phyloP scores from a whole-genome alignment of 2,797 vertebrate species.

The Typhlichthys subterraneus region DNA sequence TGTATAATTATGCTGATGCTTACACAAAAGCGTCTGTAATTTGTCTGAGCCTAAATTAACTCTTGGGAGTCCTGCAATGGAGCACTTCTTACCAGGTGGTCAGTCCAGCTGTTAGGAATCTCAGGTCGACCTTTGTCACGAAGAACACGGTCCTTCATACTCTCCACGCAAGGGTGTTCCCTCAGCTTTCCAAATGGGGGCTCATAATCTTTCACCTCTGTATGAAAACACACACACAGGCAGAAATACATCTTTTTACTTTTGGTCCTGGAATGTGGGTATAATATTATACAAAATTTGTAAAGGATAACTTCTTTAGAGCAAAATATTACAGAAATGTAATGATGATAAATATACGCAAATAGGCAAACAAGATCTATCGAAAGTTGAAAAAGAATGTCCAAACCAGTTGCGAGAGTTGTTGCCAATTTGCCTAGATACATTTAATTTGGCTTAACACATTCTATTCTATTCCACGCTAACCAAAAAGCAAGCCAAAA shows the following conservation, averaged over 20 bases:
- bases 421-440: too few relatives aligned
- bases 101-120: slow-evolving; percentile 90
- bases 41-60: not conserved
- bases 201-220: slow-evolving; percentile 95
- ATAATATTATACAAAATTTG: too few relatives aligned
- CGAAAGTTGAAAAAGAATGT: too few relatives aligned
- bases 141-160: slow-evolving; percentile 97
- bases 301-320: too few relatives aligned
- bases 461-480: too few relatives aligned
- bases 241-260: slow-evolving; percentile 6
- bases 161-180: slow-evolving; percentile 95
- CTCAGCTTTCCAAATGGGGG: slow-evolving; percentile 93
- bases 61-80: not conserved
- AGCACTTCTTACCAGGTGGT: slow-evolving; percentile 83
- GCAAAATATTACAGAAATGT: too few relatives aligned
- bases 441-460: too few relatives aligned
- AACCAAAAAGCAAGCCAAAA: slow-evolving; percentile 16
- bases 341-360: too few relatives aligned
- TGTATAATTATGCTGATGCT: not conserved
- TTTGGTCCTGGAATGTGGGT: too few relatives aligned
- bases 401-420: too few relatives aligned
- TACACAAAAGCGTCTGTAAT: not conserved
- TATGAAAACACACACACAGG: slow-evolving; percentile 23
- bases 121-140: slow-evolving; percentile 90
- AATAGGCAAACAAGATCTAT: too few relatives aligned